Evolutionary conservation across 1,140 invertebrate species (phyloP).

Genomic region (Drosophila orosa): DNA sequence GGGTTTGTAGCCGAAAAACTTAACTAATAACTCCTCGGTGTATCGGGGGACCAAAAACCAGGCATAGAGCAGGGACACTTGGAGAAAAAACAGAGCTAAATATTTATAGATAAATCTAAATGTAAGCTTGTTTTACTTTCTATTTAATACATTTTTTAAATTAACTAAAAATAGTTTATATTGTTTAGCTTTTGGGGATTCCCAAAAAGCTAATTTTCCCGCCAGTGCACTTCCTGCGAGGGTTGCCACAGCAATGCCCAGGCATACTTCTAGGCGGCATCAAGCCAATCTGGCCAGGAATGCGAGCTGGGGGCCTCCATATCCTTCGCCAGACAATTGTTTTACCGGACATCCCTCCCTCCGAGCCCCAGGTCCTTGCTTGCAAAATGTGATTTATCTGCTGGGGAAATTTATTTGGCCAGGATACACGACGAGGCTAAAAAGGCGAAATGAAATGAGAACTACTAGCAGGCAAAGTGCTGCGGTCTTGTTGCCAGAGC

Average conservation of each 20-base stretch:
- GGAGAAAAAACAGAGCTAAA: neutral
- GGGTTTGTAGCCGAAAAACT: conserved; percentile 41
- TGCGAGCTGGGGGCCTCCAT: conserved; percentile 1
- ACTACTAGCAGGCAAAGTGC: conserved; percentile 21
- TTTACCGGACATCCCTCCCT: conserved; percentile 27
- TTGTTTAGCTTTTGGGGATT: neutral
- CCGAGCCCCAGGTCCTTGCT: neutral
- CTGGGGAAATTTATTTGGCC: conserved; percentile 56
- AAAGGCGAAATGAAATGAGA: conserved; percentile 56
- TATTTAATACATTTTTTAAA: neutral
- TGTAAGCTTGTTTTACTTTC: neutral
- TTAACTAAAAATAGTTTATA: neutral
- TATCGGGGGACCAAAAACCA: conserved; percentile 10
- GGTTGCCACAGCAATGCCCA: conserved; percentile 33
- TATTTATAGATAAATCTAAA: no score
- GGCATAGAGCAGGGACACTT: neutral
- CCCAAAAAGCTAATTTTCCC: neutral
- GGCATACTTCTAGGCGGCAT: conserved; percentile 1
- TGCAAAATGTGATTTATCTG: conserved; percentile 63
- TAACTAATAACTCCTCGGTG: conserved; percentile 60
- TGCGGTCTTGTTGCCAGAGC: conserved; percentile 29
- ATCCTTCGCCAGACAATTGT: conserved; percentile 34
- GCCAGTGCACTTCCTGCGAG: conserved; percentile 23
- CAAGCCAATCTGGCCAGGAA: neutral
- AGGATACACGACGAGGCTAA: conserved; percentile 38